phyloP scores from a whole-genome alignment of 2,113 vertebrate species.

The Neopipo cinnamomea region DNA sequence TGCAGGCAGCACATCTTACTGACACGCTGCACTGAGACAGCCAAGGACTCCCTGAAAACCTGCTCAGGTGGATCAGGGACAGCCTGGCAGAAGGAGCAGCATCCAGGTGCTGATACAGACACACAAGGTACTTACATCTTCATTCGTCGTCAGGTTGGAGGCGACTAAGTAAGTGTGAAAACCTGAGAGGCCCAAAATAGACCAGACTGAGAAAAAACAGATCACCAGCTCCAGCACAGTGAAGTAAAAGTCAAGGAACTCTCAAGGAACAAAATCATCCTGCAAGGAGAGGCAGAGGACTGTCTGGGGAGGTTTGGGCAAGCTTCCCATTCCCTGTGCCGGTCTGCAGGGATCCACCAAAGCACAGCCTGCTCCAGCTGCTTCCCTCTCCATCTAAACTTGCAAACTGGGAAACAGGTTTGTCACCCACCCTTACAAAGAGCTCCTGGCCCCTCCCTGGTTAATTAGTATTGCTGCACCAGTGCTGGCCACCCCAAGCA shows the following conservation, averaged over 20 bases:
- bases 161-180: slow-evolving; percentile 97
- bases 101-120: slow-evolving; percentile 71
- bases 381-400: neutral
- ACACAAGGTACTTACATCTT: slow-evolving; percentile 85
- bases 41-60: neutral
- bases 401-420: neutral
- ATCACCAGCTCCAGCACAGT: slow-evolving; percentile 93
- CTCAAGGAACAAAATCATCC: neutral
- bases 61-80: neutral
- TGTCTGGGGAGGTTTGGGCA: neutral
- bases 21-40: neutral
- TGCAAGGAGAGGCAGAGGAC: neutral
- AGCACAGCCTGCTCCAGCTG: neutral
- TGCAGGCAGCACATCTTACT: accelerated
- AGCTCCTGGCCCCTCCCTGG: neutral
- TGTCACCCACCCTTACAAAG: neutral
- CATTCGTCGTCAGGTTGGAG: slow-evolving; percentile 96
- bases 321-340: accelerated
- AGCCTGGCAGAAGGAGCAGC: neutral
- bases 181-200: slow-evolving; percentile 96
- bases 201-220: slow-evolving; percentile 98
- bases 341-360: neutral
- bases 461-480: neutral
- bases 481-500: neutral
- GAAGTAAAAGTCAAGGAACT: slow-evolving; percentile 79